Base-by-base conservation (phyloP, 2,888 invertebrate species). In the Galerucella pusilla region DNA sequence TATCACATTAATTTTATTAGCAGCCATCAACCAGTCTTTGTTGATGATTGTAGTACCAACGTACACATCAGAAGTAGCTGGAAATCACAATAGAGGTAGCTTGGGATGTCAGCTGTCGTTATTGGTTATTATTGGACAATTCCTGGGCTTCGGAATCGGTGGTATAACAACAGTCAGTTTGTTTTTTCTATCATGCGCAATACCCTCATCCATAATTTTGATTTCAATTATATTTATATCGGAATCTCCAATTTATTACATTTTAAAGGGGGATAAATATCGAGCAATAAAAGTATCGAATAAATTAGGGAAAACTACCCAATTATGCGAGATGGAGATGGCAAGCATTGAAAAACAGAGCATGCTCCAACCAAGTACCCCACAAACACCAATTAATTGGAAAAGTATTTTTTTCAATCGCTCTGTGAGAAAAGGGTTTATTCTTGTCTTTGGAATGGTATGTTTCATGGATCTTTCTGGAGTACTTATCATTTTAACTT, bases 31-130 rank as follows among this genome's bases (percentile, higher is more conserved):
- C 54, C n/a, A 59, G 25, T 28, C 60, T 45, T 35, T 45, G 1
- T 61, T 14, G 2, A 7, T n/a, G 7, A 46, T 68, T 20, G 91
- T 92, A 1, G 91, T 92, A 0, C 95, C 96, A 0, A 93, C 96
- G 90, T 97, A 96, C 87, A 91, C 95, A 75, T 94, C 94, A 61
- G 96, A 97, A 87, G 94, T 95, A 49, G 91, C 96, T 10, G 93
- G 94, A 89, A 92, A 93, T 73, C 92, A 93, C 35, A 91, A 92
- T 14, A 89, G 97, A 75, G 96, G 96, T 0, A 91, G 93, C 0
- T 88, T 96, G 3, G 77, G 77, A 5, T 68, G 95, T 0, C 91
- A 78, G 2, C 20, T 80, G 54, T 67, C 68, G 2, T n/a, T 80
- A 2, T 46, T 74, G 1, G 2, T 69, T n/a, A 59, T 75, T 10